These are phyloP conservation scores for Gymnodraco acuticeps DNA, from an alignment of 2,797 vertebrate genomes.

Conservation along the genomic window DNA sequence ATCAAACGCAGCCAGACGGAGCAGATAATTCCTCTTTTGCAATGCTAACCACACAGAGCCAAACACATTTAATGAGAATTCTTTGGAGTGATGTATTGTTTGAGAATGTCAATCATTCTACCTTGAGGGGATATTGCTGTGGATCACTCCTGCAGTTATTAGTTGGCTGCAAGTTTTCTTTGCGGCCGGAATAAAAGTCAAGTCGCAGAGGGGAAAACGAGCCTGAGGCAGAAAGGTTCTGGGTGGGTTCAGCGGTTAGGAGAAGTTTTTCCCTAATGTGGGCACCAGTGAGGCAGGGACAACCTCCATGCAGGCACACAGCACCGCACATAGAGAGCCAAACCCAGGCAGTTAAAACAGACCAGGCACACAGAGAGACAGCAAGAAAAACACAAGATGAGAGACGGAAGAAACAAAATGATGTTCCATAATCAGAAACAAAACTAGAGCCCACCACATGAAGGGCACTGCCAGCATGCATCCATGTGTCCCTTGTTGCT, in stretches of 20 bases:
- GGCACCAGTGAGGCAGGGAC: slow-evolving; percentile 61
- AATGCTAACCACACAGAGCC: slow-evolving; percentile 55
- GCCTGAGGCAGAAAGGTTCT: slow-evolving; percentile 50
- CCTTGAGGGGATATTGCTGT: slow-evolving; percentile 40
- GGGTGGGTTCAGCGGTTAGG: slow-evolving; percentile 58
- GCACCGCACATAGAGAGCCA: slow-evolving; percentile 58
- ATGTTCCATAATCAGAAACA: slow-evolving; percentile 81
- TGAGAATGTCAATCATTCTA: slow-evolving; percentile 61
- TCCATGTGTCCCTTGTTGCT: slow-evolving; percentile 74
- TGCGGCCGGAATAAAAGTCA: slow-evolving; percentile 45
- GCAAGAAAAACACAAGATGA: slow-evolving; percentile 58
- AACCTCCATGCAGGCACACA: slow-evolving; percentile 50
- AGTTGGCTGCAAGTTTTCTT: slow-evolving; percentile 32
- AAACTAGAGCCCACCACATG: slow-evolving; percentile 78
- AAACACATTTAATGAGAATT: slow-evolving; percentile 59
- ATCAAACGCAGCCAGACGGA: slow-evolving; percentile 57
- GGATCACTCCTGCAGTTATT: slow-evolving; percentile 25
- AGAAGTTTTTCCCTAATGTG: slow-evolving; percentile 57
- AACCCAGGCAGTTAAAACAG: slow-evolving; percentile 61
- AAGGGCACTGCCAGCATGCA: slow-evolving; percentile 66
- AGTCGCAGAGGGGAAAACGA: slow-evolving; percentile 43
- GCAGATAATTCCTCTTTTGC: slow-evolving; percentile 56
- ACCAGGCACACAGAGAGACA: slow-evolving; percentile 56
- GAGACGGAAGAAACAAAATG: slow-evolving; percentile 69
- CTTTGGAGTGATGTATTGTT: slow-evolving; percentile 57